Evolutionary conservation across 2,797 vertebrate species (phyloP).

Genomic region (Allobates femoralis): DNA sequence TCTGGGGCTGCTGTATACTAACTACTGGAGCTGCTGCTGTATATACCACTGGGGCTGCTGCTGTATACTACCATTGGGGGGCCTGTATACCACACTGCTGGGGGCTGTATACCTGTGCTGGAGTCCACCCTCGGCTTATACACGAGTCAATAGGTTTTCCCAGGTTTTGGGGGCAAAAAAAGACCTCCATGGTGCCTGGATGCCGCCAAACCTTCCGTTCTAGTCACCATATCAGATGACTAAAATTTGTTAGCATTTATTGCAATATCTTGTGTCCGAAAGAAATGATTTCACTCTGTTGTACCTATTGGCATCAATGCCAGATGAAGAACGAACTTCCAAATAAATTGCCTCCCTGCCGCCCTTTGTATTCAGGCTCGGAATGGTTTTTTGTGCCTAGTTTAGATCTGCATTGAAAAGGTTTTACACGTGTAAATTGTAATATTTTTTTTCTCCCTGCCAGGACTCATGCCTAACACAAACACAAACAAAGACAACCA

Average conservation of each 20-base stretch:
- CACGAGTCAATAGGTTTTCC: too few relatives aligned
- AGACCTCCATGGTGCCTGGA: too few relatives aligned
- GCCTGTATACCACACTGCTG: too few relatives aligned
- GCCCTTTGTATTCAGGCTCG: neutral
- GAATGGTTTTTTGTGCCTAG: slow-evolving; percentile 14
- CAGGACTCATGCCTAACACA: slow-evolving; percentile 54
- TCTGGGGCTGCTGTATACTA: too few relatives aligned
- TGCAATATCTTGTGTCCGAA: neutral
- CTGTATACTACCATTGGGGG: too few relatives aligned
- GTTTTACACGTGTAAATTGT: slow-evolving; percentile 50
- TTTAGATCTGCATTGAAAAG: slow-evolving; percentile 25
- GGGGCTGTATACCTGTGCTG: too few relatives aligned
- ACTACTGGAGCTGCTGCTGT: too few relatives aligned
- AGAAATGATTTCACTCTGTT: neutral
- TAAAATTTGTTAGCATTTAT: neutral
- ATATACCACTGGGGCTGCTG: too few relatives aligned
- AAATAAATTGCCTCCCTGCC: neutral
- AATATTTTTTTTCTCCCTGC: slow-evolving; percentile 54
- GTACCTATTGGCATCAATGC: neutral
- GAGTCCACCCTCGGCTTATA: too few relatives aligned
- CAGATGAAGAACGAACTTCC: neutral
- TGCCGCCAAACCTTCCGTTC: neutral
- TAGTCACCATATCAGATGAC: slow-evolving; percentile 41
- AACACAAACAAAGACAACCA: slow-evolving; percentile 55
- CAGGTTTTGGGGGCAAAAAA: too few relatives aligned